Percentiles rank a stretch among this genome's conserved stretches.
These are phyloP conservation scores for Hypomecis atomaria DNA, from an alignment of 2,888 invertebrate genomes.

Conservation along the genomic window DNA sequence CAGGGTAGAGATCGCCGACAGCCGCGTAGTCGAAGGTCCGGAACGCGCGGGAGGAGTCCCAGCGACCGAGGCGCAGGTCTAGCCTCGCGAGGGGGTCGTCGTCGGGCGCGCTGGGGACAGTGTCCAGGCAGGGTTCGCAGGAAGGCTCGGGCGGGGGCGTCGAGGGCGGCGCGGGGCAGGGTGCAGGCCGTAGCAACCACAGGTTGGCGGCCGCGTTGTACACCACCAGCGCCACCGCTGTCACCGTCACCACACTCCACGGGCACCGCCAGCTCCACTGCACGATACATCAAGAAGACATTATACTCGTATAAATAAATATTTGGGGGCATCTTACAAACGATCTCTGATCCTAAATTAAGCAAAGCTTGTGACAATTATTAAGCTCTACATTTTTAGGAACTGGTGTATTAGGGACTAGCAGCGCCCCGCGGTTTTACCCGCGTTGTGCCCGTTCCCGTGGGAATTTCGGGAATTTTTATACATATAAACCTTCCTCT, in stretches of 20 bases:
- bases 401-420: no score
- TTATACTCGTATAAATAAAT: no score
- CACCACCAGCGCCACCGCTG: conserved; percentile 86
- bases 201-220: conserved; percentile 79
- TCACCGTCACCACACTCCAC: conserved; percentile 88
- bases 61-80: conserved; percentile 88
- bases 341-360: no score
- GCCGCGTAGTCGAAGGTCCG: conserved; percentile 90
- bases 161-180: conserved; percentile 58
- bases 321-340: no score
- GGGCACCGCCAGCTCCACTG: conserved; percentile 85
- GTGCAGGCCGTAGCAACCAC: conserved; percentile 68
- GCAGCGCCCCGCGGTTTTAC: no score
- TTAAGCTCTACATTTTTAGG: no score
- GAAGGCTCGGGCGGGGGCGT: conserved; percentile 59
- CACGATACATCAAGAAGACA: not conserved
- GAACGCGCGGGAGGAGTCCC: conserved; percentile 89
- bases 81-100: conserved; percentile 83
- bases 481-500: no score
- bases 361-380: no score
- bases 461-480: no score
- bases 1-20: conserved; percentile 87
- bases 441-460: no score
- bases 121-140: conserved; percentile 72
- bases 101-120: conserved; percentile 61